Conservation (phyloP, 1,140 invertebrate genomes). For the Acyrthosiphon pisum region DNA sequence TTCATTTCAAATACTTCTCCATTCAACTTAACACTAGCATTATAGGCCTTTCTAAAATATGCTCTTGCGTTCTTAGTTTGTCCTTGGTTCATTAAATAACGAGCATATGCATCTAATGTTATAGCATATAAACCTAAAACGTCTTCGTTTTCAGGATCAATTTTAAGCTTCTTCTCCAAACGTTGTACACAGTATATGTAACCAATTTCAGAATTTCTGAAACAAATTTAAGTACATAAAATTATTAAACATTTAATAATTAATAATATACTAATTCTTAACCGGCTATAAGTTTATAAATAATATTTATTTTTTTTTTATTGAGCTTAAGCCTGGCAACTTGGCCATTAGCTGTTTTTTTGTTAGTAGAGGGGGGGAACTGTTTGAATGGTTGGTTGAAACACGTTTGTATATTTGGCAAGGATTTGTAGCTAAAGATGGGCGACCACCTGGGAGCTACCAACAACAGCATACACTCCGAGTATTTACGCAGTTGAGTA, state of each 20-base stretch:
- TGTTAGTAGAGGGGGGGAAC: too few relatives aligned
- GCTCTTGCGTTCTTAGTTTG: conserved; percentile 72
- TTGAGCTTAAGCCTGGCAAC: too few relatives aligned
- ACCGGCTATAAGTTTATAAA: neutral
- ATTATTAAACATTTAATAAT: neutral
- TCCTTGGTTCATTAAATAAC: conserved; percentile 73
- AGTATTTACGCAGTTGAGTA: too few relatives aligned
- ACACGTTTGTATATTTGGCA: too few relatives aligned
- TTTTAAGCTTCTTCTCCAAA: conserved; percentile 69
- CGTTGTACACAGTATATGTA: conserved; percentile 79
- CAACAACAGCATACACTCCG: too few relatives aligned
- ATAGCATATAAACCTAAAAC: conserved; percentile 73
- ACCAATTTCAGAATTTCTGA: conserved; percentile 74
- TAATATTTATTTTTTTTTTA: neutral
- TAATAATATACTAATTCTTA: neutral
- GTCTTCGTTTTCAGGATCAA: conserved; percentile 64
- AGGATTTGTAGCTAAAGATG: too few relatives aligned
- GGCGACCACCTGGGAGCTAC: too few relatives aligned
- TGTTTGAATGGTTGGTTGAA: too few relatives aligned
- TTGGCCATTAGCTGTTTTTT: too few relatives aligned
- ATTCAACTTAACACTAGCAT: conserved; percentile 69
- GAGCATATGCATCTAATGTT: conserved; percentile 82
- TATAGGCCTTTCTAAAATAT: conserved; percentile 74
- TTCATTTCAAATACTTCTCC: conserved; percentile 76
- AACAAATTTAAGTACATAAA: conserved; percentile 54